Percentiles rank a stretch among this genome's conserved stretches.
These are phyloP conservation scores for Procavia capensis DNA, from an alignment of 2,113 vertebrate genomes.

Conservation along the genomic window DNA sequence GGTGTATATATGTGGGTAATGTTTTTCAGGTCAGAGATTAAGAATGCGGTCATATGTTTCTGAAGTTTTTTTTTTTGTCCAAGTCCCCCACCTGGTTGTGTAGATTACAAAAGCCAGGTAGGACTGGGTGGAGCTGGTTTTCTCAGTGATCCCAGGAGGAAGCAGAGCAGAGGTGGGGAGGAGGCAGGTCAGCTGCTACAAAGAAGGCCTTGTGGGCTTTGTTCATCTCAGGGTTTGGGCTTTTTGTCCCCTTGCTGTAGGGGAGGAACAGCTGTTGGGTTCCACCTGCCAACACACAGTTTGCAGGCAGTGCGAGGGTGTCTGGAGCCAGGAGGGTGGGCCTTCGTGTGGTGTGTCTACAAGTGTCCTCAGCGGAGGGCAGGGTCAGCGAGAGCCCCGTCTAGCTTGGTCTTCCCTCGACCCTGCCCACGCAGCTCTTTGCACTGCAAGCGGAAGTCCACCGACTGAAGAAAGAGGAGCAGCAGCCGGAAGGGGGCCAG, in stretches of 20 bases:
- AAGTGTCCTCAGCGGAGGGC: neutral
- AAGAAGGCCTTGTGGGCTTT: neutral
- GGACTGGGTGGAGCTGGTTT: neutral
- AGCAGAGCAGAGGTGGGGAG: neutral
- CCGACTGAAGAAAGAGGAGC: constrained; percentile 89
- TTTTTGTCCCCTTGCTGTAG: neutral
- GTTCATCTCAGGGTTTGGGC: neutral
- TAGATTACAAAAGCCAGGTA: constrained; percentile 6
- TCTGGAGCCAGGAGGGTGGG: neutral
- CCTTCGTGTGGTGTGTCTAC: neutral
- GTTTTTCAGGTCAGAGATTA: neutral
- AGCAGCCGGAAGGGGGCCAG: constrained; percentile 87
- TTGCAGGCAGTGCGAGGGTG: neutral
- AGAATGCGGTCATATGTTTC: neutral
- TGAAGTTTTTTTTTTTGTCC: neutral
- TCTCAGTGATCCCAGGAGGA: constrained; percentile 19
- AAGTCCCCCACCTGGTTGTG: constrained; percentile 19
- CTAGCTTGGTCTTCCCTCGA: constrained; percentile 50
- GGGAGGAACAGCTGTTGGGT: neutral
- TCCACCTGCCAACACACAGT: neutral
- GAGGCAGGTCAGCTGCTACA: neutral
- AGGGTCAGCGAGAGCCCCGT: neutral
- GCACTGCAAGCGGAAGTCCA: constrained; percentile 93
- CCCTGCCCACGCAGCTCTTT: constrained; percentile 91
- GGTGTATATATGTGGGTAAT: neutral